Evolutionary conservation across 2,888 invertebrate genomes (phyloP).

Genomic region (Ectobius pallidus): DNA sequence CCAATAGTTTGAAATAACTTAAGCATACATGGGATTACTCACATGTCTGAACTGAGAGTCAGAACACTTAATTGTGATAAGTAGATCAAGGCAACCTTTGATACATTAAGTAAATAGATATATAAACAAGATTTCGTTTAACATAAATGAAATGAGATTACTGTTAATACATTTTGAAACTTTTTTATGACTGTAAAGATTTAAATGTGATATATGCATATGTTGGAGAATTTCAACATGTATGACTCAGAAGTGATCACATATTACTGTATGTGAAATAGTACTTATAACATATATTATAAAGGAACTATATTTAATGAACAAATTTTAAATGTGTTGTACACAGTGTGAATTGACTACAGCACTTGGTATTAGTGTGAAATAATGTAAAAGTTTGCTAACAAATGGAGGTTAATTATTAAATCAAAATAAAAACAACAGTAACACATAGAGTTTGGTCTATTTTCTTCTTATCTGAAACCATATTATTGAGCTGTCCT

Average conservation of each 20-base stretch:
- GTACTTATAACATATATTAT: constrained; percentile 3
- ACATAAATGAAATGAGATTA: background rate
- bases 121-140: background rate
- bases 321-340: background rate
- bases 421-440: background rate
- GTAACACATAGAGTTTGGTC: no score
- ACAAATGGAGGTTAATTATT: background rate
- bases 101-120: background rate
- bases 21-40: no score
- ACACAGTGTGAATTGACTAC: background rate
- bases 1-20: no score
- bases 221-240: background rate
- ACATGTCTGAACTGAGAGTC: no score
- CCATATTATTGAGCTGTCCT: no score
- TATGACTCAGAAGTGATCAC: background rate
- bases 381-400: background rate
- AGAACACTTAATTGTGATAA: no score
- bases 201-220: background rate
- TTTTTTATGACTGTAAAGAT: constrained; percentile 1
- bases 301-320: background rate
- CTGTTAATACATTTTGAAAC: background rate
- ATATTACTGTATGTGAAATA: background rate
- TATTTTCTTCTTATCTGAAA: no score
- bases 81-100: no score
- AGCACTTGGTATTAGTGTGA: background rate